Evolutionary conservation across 2,113 vertebrate species (phyloP), one percentile per base, ranked within the genome.

Genomic region (Xenopus laevis): DNA sequence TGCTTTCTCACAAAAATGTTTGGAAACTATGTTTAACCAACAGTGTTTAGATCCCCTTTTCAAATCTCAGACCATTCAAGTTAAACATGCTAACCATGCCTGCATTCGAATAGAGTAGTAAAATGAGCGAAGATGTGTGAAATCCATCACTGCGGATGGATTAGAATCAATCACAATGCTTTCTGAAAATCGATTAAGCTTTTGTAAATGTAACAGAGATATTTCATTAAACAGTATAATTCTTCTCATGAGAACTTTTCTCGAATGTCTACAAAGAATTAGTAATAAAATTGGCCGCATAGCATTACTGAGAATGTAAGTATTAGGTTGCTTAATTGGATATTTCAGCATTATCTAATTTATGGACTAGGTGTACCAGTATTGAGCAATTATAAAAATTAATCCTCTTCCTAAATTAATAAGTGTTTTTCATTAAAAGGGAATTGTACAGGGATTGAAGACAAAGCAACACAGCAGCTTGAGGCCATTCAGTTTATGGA

Each of bases 401-500:
- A 78, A 65, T 72, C 80, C 57, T 79, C 64, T 64, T 59, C 70
- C 59, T 79, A 79, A 78, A 79, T 55, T 81, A 84, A 82, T 53
- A 77, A 65, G 68, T 10, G 59, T 70, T 74, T 73, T 71, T 50
- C 71, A 73, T 84, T 81, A 75, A 78, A 80, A 76, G 71, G 77
- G 3, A 58, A 73, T 77, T 65, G 16, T 30, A 72, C 71, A 61
- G 20, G 0, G 70, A 27, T 50, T 71, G 69, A 70, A 78, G 53
- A n/a, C 13, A 71, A 78, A 79, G 20, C 53, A 75, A 33, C 13
- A 53, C 62, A 4, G 7, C 23, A 47, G 23, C 27, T 71, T 81
- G 78, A 81, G 81, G 65, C 76, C 47, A 78, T 7, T 16, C 58
- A 62, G 18, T 47, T 59, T 71, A 69, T 67, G 68, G 81, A 81